Evolutionary conservation across 2,888 invertebrate species (phyloP), one percentile per base, ranked within the genome.

Genomic region (Liodrosophila aerea): DNA sequence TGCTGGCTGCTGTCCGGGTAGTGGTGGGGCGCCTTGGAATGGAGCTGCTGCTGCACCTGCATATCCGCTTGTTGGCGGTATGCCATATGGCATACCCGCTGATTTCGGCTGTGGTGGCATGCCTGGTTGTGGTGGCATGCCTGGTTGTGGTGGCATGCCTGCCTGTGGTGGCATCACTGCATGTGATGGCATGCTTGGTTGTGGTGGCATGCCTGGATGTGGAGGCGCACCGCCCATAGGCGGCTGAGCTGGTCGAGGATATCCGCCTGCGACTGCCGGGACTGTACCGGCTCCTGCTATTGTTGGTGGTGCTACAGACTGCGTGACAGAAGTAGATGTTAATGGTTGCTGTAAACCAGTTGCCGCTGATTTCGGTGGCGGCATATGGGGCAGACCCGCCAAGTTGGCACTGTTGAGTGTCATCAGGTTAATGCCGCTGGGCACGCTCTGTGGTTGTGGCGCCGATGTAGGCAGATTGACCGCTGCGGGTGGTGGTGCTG

Each of bases 351-450:
- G 62, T n/a, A n/a, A n/a, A n/a, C n/a, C n/a, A 18, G 54, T 64
- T 12, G 57, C 72, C 2, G 64, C 61, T 16, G 80, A 13, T 45
- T 84, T 87, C 16, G 82, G 80, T 44, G 89, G 87, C 12, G 89
- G 90, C 89, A 89, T 89, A 43, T 90, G 89, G 7, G 90, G 89
- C 69, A 89, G 70, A 4, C 70, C 91, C 45, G 87, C 82, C 56
- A 88, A 64, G 44, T 62, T 86, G 34, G 84, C 81, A 45, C 87
- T 88, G 43, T 86, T 88, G 4, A 89, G 64, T 18, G 83, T 85
- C 89, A 89, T 89, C 75, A 88, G 89, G 52, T 85, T 80, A 0
- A 69, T 65, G 4, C 84, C 83, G 37, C 80, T 73, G 9, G 81
- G 56, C 15, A 83, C 73, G 45, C 78, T 76, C 58, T 89, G 89